Conservation (phyloP, 2,113 vertebrate species). For the Oncorhynchus kisutch region DNA sequence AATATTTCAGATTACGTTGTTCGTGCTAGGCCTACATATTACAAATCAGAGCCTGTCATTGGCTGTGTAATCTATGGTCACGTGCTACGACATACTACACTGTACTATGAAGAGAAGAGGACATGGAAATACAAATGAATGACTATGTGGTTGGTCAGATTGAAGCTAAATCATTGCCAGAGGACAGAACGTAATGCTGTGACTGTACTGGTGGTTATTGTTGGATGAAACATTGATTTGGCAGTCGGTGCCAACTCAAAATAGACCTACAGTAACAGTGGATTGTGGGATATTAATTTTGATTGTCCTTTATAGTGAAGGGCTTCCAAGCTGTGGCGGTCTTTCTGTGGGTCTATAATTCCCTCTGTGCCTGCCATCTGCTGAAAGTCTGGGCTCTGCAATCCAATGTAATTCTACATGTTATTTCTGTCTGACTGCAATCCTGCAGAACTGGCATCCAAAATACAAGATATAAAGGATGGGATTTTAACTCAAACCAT, state of each 20-base stretch:
- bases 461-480: slow-evolving; percentile 4
- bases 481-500: slow-evolving; percentile 15
- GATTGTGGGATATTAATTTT: slow-evolving; percentile 42
- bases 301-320: slow-evolving; percentile 41
- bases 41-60: too few relatives aligned
- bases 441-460: neutral
- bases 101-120: too few relatives aligned
- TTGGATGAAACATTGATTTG: slow-evolving; percentile 11
- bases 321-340: slow-evolving; percentile 45
- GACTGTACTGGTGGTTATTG: neutral
- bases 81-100: too few relatives aligned
- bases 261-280: neutral
- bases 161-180: neutral
- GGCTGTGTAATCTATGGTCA: too few relatives aligned
- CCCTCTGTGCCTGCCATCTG: slow-evolving; percentile 60
- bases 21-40: too few relatives aligned
- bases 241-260: slow-evolving; percentile 2
- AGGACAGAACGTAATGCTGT: neutral
- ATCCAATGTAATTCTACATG: slow-evolving; percentile 42
- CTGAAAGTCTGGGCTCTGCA: slow-evolving; percentile 32
- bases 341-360: slow-evolving; percentile 46
- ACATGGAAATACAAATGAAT: neutral
- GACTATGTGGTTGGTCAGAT: neutral
- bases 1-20: too few relatives aligned
- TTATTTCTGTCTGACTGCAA: slow-evolving; percentile 32